A percentile compares a stretch with the other conserved stretches of the same genome.
Conservation (phyloP, 37 sponge, comb jelly and placozoan species). For the Geodia barretti region DNA sequence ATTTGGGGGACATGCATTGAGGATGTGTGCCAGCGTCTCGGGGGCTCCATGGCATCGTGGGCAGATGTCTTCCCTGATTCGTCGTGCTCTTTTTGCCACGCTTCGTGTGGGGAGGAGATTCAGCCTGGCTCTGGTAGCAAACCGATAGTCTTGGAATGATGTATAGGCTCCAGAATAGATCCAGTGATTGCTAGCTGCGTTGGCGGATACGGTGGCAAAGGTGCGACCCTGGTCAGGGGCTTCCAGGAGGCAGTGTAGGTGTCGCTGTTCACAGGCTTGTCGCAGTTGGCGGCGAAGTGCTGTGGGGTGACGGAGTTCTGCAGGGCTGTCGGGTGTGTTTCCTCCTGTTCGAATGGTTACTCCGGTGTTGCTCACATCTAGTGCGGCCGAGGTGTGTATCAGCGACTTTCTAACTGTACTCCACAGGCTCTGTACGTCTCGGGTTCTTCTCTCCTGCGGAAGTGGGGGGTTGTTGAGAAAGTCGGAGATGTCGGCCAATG, state of each 20-base stretch:
- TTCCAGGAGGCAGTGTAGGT: background rate
- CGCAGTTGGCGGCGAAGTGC: too few species aligned
- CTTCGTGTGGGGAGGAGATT: conserved; percentile 36
- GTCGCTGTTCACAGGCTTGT: too few species aligned
- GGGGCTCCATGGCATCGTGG: conserved; percentile 13
- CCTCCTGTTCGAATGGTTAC: too few species aligned
- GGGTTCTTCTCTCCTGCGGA: background rate
- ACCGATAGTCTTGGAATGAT: conserved; percentile 37
- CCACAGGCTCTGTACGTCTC: conserved; percentile 14
- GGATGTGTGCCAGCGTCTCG: conserved; percentile 36
- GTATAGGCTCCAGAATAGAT: conserved; percentile 25
- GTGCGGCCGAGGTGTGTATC: background rate
- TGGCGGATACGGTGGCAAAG: background rate
- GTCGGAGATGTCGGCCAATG: background rate
- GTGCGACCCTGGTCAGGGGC: conserved; percentile 45
- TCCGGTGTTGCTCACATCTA: too few species aligned
- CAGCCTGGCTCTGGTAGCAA: conserved; percentile 33
- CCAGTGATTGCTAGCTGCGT: conserved; percentile 49
- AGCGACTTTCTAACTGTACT: conserved; percentile 14
- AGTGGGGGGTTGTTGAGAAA: conserved; percentile 29
- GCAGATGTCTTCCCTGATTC: conserved; percentile 3
- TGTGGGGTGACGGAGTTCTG: too few species aligned
- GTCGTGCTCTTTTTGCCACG: conserved; percentile 19
- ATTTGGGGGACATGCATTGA: conserved; percentile 36
- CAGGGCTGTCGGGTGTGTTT: too few species aligned